Evolutionary conservation across 2,113 vertebrate genomes (phyloP).

Genomic region (Nettapus auritus): DNA sequence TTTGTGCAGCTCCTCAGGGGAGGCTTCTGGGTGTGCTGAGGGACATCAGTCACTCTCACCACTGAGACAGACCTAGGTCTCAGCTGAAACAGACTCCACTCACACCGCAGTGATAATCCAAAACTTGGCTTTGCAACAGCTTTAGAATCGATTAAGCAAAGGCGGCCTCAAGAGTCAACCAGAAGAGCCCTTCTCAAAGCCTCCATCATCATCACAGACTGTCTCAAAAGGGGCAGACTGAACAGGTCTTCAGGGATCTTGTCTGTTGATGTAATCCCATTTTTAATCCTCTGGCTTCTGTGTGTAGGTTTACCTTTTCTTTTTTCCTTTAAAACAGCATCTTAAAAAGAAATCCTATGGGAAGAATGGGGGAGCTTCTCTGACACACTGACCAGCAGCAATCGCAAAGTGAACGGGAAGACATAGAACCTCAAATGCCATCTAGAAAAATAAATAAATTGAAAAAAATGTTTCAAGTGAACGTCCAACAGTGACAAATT

Average conservation of each 20-base stretch:
- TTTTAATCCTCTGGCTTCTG: neutral
- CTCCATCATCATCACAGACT: neutral
- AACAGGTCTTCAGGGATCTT: neutral
- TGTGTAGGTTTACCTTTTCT: neutral
- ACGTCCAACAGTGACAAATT: no score
- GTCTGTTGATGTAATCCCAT: neutral
- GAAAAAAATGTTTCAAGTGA: neutral
- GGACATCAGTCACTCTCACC: neutral
- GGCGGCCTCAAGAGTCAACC: no score
- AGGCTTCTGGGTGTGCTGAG: neutral
- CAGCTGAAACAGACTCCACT: neutral
- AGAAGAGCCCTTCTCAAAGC: neutral
- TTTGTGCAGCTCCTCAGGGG: neutral
- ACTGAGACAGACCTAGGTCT: accelerated
- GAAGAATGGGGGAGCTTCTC: neutral
- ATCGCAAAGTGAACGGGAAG: neutral
- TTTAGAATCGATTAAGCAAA: neutral
- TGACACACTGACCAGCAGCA: neutral
- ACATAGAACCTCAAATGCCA: neutral
- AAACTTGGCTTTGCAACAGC: neutral
- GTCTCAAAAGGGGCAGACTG: accelerated
- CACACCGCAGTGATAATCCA: accelerated
- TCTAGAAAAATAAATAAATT: neutral
- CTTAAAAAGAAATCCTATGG: neutral
- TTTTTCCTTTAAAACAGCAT: neutral